phyloP scores from a whole-genome alignment of 2,113 vertebrate species.

The Apteryx mantelli region DNA sequence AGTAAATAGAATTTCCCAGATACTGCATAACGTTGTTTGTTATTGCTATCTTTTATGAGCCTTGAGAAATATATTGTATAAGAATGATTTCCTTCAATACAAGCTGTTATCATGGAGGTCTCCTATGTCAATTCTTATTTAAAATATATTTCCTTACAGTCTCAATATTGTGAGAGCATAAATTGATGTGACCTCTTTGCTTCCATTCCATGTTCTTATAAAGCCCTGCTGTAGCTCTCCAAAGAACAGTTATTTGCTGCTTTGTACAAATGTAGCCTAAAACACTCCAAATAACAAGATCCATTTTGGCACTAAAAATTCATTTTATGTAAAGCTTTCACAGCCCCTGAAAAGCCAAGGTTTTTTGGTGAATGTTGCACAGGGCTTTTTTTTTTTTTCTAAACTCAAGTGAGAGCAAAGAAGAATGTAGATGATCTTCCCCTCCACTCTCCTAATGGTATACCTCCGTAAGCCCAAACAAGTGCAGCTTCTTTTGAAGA shows the following conservation, averaged over 20 bases:
- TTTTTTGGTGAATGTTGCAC: not conserved
- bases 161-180: slow-evolving; percentile 28
- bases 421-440: not conserved
- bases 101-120: slow-evolving; percentile 62
- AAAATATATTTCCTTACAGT: slow-evolving; percentile 57
- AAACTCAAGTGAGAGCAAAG: not conserved
- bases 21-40: slow-evolving; percentile 61
- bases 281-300: slow-evolving; percentile 36
- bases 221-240: not conserved
- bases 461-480: not conserved
- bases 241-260: slow-evolving; percentile 43
- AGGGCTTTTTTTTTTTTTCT: not conserved
- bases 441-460: not conserved
- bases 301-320: slow-evolving; percentile 42
- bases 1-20: slow-evolving; percentile 70
- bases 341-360: slow-evolving; percentile 35
- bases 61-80: slow-evolving; percentile 50
- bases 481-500: not conserved
- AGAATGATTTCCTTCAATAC: slow-evolving; percentile 61
- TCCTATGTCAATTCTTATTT: slow-evolving; percentile 68
- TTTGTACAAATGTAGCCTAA: slow-evolving; percentile 23
- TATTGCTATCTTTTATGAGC: slow-evolving; percentile 61
- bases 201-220: slow-evolving; percentile 44
- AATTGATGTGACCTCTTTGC: slow-evolving; percentile 42
- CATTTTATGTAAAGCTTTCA: slow-evolving; percentile 7